Evolutionary conservation across 2,888 invertebrate genomes (phyloP).

Genomic region (Penaeus monodon): DNA sequence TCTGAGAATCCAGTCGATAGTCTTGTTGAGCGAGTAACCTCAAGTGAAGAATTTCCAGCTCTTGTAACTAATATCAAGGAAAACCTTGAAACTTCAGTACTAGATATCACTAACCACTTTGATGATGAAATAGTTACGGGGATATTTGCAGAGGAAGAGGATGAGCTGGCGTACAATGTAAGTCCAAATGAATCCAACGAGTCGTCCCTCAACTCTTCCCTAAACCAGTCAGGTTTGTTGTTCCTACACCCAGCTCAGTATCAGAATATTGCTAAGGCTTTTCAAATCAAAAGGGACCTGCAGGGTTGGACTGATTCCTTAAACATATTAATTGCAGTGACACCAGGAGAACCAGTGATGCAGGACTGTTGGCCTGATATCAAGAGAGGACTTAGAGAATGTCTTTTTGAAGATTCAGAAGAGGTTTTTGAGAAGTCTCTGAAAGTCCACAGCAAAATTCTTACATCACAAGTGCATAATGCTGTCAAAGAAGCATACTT

Average conservation of each 20-base stretch:
- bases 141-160: constrained; percentile 56
- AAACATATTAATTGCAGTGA: constrained; percentile 61
- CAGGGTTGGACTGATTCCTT: constrained; percentile 48
- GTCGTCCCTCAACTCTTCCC: constrained; percentile 63
- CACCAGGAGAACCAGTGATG: constrained; percentile 64
- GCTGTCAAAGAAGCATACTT: constrained; percentile 63
- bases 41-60: constrained; percentile 23
- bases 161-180: constrained; percentile 34
- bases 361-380: constrained; percentile 61
- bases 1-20: constrained; percentile 59
- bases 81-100: constrained; percentile 30
- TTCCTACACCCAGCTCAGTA: constrained; percentile 62
- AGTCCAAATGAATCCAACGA: constrained; percentile 57
- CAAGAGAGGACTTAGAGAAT: constrained; percentile 55
- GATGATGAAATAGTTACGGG: constrained; percentile 61
- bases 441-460: constrained; percentile 61
- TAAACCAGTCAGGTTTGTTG: constrained; percentile 63
- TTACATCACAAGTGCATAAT: constrained; percentile 63
- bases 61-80: constrained; percentile 29
- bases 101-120: constrained; percentile 47
- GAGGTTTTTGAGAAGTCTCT: constrained; percentile 62
- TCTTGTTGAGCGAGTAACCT: constrained; percentile 40
- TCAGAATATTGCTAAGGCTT: constrained; percentile 49
- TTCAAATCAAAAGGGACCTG: constrained; percentile 43
- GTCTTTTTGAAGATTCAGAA: constrained; percentile 44